Conservation (phyloP, 2,797 vertebrate species). For the Cossypha polioptera region DNA sequence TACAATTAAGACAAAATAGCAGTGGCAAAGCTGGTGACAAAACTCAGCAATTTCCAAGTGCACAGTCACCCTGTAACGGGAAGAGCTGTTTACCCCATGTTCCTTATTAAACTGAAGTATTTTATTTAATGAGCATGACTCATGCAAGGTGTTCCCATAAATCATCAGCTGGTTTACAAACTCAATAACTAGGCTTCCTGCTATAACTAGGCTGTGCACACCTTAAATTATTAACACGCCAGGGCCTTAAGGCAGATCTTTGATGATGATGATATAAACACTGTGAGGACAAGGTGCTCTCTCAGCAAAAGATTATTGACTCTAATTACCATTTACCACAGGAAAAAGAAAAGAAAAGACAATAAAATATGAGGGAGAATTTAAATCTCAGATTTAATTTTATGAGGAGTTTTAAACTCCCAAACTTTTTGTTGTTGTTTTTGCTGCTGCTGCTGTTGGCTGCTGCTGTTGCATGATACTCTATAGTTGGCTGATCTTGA, state of each 20-base stretch:
- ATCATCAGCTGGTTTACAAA: conserved; percentile 98
- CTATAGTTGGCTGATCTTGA: conserved; percentile 61
- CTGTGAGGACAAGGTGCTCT: conserved; percentile 96
- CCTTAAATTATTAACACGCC: conserved; percentile 98
- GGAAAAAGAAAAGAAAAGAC: conserved; percentile 82
- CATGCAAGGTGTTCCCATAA: conserved; percentile 96
- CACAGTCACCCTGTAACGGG: conserved; percentile 77
- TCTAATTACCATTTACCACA: conserved; percentile 92
- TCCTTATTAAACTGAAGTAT: conserved; percentile 88
- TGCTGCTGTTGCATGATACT: conserved; percentile 50
- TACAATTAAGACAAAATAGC: conserved; percentile 67
- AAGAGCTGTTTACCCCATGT: conserved; percentile 81
- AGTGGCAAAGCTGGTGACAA: conserved; percentile 68
- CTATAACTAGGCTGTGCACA: conserved; percentile 89
- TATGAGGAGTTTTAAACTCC: conserved; percentile 72
- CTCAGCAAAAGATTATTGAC: conserved; percentile 98
- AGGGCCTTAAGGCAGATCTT: conserved; percentile 95
- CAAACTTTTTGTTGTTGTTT: conserved; percentile 53
- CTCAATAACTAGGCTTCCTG: conserved; percentile 97
- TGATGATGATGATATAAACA: conserved; percentile 98
- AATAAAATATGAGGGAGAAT: conserved; percentile 81
- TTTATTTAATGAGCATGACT: conserved; percentile 94
- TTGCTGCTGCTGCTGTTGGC: background rate
- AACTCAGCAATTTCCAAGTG: conserved; percentile 76
- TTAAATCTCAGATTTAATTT: conserved; percentile 85